Evolutionary conservation across 2,888 invertebrate genomes (phyloP).

Genomic region (Drosophila histrio): DNA sequence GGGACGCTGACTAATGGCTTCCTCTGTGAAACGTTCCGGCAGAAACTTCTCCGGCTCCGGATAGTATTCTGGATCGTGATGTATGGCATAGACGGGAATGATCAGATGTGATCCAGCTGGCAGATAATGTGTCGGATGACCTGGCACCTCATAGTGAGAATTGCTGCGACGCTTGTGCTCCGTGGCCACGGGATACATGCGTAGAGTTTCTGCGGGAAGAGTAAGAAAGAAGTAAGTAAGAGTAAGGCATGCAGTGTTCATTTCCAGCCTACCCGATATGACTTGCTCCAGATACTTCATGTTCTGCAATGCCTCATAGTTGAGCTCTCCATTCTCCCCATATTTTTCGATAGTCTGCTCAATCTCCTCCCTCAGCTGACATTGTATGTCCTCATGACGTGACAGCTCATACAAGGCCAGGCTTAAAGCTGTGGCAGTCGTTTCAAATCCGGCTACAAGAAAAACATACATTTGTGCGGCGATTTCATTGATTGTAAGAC

Average conservation of each 20-base stretch:
- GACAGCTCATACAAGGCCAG: conserved; percentile 83
- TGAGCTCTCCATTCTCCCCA: conserved; percentile 74
- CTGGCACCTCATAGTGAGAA: conserved; percentile 58
- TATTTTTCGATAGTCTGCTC: conserved; percentile 64
- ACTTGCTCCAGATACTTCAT: conserved; percentile 85
- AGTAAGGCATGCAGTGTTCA: too few species aligned
- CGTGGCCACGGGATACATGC: conserved; percentile 85
- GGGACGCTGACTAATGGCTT: conserved; percentile 84
- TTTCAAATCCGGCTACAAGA: conserved; percentile 86
- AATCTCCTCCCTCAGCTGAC: conserved; percentile 84
- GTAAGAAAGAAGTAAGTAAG: too few species aligned
- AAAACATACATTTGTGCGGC: conserved; percentile 81
- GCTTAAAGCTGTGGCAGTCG: conserved; percentile 87
- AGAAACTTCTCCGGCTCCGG: conserved; percentile 86
- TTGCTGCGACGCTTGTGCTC: conserved; percentile 77
- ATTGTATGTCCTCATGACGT: conserved; percentile 58
- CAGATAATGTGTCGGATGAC: conserved; percentile 35
- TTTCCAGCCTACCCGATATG: conserved; percentile 80
- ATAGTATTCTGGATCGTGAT: conserved; percentile 86
- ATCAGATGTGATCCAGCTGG: conserved; percentile 72
- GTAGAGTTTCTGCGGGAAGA: conserved; percentile 84
- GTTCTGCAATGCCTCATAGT: conserved; percentile 80
- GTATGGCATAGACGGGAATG: conserved; percentile 85
- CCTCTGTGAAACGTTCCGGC: conserved; percentile 86
- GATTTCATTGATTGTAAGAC: conserved; percentile 77